Evolutionary conservation across 35 echinoderm and acorn worm species (phyloP).

Genomic region (Strongylocentrotus purpuratus): DNA sequence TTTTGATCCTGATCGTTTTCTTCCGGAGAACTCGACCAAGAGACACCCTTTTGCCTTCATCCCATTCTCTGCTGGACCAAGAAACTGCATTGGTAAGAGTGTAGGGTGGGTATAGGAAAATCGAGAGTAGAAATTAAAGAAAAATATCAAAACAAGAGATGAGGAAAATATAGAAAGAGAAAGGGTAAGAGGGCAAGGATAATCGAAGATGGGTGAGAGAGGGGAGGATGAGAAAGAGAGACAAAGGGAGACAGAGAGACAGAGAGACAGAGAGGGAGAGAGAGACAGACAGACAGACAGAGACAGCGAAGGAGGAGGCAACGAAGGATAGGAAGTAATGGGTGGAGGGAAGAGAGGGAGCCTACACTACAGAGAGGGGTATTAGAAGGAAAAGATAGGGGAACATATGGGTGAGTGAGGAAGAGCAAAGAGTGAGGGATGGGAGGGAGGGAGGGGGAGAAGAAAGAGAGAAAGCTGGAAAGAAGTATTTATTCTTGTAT

Average conservation of each 20-base stretch:
- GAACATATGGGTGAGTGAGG: neutral
- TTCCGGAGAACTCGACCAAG: constrained; percentile 59
- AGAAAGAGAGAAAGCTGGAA: neutral
- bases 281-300: neutral
- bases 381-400: neutral
- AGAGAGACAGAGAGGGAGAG: neutral
- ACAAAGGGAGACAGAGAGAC: neutral
- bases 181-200: neutral
- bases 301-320: neutral
- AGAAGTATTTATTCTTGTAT: too few relatives aligned
- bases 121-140: neutral
- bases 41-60: constrained; percentile 85
- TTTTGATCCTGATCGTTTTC: constrained; percentile 87
- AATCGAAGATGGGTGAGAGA: neutral
- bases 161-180: too few relatives aligned
- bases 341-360: neutral
- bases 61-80: constrained; percentile 89
- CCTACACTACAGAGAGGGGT: neutral
- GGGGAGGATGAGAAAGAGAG: neutral
- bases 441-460: neutral
- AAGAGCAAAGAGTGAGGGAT: neutral
- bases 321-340: neutral
- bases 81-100: constrained; percentile 92
- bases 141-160: neutral
- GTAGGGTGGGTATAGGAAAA: neutral